Percentiles rank a stretch among this genome's conserved stretches.
These are phyloP conservation scores for Cheiracanthium punctorium DNA, from an alignment of 2,888 invertebrate genomes.

Conservation along the genomic window DNA sequence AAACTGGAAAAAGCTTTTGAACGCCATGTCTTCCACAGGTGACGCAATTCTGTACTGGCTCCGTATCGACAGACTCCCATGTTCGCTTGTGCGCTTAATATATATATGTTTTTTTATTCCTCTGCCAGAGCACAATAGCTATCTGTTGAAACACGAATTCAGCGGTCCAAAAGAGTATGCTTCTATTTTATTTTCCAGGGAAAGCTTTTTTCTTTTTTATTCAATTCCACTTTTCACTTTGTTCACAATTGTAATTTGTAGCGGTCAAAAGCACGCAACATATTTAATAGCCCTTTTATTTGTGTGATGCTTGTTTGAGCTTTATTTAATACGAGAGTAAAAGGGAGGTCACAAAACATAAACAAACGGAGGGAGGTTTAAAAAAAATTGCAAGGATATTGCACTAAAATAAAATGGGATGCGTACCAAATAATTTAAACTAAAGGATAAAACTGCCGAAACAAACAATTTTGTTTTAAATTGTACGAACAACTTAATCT, in stretches of 20 bases:
- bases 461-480: too few species aligned
- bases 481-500: too few species aligned
- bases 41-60: conserved; percentile 16
- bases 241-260: conserved; percentile 37
- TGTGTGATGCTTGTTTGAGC: neutral
- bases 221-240: conserved; percentile 28
- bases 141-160: conserved; percentile 26
- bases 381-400: neutral
- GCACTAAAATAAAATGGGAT: neutral
- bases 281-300: conserved; percentile 7
- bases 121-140: conserved; percentile 9
- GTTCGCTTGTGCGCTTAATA: neutral
- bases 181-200: neutral
- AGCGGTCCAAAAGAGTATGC: neutral
- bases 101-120: too few species aligned
- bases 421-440: neutral
- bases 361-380: neutral
- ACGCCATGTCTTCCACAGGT: conserved; percentile 36
- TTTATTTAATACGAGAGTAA: neutral
- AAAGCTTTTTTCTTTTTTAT: conserved; percentile 2
- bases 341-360: neutral
- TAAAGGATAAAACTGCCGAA: too few species aligned
- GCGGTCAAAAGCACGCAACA: conserved; percentile 41
- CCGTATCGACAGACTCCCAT: conserved; percentile 55
- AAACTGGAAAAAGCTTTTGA: conserved; percentile 36